Base-by-base conservation (phyloP, 2,797 vertebrate species). In the Silurus lanzhouensis region DNA sequence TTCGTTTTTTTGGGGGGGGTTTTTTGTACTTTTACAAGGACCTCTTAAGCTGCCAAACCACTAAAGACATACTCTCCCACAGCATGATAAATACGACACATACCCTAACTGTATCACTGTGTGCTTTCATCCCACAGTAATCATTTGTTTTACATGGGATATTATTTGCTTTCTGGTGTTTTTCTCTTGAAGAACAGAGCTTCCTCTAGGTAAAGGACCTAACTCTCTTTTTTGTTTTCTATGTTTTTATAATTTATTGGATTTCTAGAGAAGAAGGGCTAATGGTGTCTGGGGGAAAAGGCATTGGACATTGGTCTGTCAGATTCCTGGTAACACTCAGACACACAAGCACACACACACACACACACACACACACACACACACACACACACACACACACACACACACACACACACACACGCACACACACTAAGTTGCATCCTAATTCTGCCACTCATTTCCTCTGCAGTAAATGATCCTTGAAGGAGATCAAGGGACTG, bases 401-500 rank as follows among this genome's bases (percentile, higher is more conserved):
- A 83, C 77, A 81, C 84, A 85, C 86, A 68, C 80, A 67, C 80
- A 79, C 75, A 82, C 72, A 74, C 81, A 66, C 72, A 71, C n/a
- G 64, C n/a, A 67, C 80, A 79, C 75, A 82, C 72, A 74, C 81
- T 71, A 68, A 83, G 76, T 61, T 81, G 86, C 84, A 63, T 68
- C 61, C 84, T 86, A 80, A 87, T 84, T 87, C 87, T 89, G 84
- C 87, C 85, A 88, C 88, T 85, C 87, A 84, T 84, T 58, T 85
- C 88, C 88, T 87, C 85, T 88, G 85, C 84, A 85, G 90, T 89
- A 85, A 92, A 89, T 89, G 82, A 92, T 85, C 86, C 91, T 88
- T 83, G 81, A 84, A 91, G 88, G 84, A 90, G 90, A 89, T 90
- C 86, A 90, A 88, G 88, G 89, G 82, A 82, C 83, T 71, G 77